Base-by-base conservation (phyloP, 2,888 invertebrate genomes). In the Thymelicus lineola region DNA sequence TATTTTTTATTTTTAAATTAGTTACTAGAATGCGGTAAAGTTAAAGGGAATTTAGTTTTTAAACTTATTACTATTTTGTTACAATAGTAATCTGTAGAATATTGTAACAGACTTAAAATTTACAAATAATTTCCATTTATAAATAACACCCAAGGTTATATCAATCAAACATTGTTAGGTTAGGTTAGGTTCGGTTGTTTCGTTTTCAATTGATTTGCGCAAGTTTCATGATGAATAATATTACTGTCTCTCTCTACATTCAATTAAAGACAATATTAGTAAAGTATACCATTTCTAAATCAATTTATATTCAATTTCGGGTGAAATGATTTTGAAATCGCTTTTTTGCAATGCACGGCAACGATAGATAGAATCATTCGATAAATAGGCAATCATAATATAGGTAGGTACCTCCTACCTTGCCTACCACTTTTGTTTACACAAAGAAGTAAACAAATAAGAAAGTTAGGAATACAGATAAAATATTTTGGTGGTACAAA, bases 161-260 rank as follows among this genome's bases (percentile, higher is more conserved):
- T 61, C n/a, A n/a, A n/a, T n/a, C 35, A 62, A 48, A 61, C 46
- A 28, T 61, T 46, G 60, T 45, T 45, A 45, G 60, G 42, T 61
- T 42, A 17, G 48, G 15, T 50, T 28, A 28, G 28, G 28, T 28
- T 28, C 28, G 28, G 28, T 28, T 28, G 9, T 12, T 28, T 55
- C 12, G 48, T 48, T 48, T 62, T 48, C 38, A 10, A 9, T 62
- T 6, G 58, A 36, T 20, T 45, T 42, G 60, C 60, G 60, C 38
- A 62, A 62, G 35, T 35, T 10, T 35, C 48, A 61, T 36, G 48
- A 12, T 48, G 35, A 62, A 36, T 62, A 48, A 36, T 48, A 36
- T 48, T 62, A 28, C 28, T 28, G 28, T 28, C 3, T 28, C n/a
- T 28, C 3, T 28, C n/a, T 35, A 20, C 36, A 35, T 35, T 62